A percentile compares a stretch with the other conserved stretches of the same genome.
phyloP scores from a whole-genome alignment of 2,888 invertebrate species.

The Chrysina gloriosa region DNA sequence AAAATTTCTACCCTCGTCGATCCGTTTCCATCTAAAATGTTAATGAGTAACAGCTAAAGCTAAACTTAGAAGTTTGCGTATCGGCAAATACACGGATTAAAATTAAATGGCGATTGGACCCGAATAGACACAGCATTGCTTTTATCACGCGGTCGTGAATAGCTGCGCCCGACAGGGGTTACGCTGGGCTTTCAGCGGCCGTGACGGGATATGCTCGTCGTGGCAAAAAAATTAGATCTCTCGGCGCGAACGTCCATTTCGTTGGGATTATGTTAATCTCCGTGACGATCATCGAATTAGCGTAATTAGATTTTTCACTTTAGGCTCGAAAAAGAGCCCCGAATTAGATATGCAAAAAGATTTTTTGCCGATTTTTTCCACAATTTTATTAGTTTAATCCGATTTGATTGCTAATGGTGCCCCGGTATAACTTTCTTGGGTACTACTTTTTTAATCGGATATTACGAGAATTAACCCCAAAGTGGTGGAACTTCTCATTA shows the following conservation, averaged over 20 bases:
- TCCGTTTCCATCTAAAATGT: neutral
- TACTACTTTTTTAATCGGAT: too few relatives aligned
- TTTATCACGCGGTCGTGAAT: constrained; percentile 18
- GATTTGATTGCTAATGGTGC: neutral
- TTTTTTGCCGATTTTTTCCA: neutral
- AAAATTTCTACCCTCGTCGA: too few relatives aligned
- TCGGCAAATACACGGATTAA: constrained; percentile 7
- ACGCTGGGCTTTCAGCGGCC: constrained; percentile 4
- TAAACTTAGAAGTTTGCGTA: neutral
- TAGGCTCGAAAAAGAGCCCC: constrained; percentile 1
- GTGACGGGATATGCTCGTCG: constrained; percentile 1
- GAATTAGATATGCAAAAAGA: constrained; percentile 28
- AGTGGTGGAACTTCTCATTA: too few relatives aligned
- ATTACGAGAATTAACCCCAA: too few relatives aligned
- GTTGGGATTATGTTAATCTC: constrained; percentile 31
- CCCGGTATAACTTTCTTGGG: too few relatives aligned
- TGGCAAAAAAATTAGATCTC: constrained; percentile 25
- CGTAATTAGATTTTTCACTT: constrained; percentile 38
- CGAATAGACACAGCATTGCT: constrained; percentile 30
- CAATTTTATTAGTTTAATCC: neutral
- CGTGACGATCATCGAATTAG: constrained; percentile 32
- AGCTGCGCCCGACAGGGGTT: neutral
- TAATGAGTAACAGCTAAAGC: neutral
- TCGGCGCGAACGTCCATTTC: constrained; percentile 27
- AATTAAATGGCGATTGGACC: constrained; percentile 16